Conservation (phyloP, 1,140 invertebrate species). For the Tigriopus japonicus region DNA sequence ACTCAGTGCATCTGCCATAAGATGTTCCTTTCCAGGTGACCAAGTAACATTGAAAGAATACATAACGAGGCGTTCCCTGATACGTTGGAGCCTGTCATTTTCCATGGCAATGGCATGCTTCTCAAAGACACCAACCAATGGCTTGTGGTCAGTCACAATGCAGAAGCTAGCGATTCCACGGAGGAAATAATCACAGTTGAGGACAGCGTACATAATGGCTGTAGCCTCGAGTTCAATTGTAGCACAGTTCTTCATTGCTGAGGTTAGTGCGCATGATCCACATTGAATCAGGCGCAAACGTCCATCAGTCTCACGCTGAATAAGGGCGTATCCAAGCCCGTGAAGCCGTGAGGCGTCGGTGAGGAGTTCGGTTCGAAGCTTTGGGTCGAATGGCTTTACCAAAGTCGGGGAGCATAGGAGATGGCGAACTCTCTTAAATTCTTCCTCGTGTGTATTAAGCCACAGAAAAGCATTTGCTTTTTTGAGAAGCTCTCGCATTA, state of each 20-base stretch:
- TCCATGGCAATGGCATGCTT: background rate
- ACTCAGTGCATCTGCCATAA: background rate
- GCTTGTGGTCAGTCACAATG: background rate
- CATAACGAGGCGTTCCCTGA: background rate
- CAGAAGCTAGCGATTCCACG: background rate
- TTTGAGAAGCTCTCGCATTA: too few species aligned
- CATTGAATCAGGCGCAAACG: too few species aligned
- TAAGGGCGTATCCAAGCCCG: too few species aligned
- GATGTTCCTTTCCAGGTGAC: background rate
- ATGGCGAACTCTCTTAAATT: too few species aligned
- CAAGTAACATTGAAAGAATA: background rate
- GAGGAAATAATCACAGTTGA: background rate
- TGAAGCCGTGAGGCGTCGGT: too few species aligned
- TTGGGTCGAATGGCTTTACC: too few species aligned
- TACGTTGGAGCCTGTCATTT: background rate
- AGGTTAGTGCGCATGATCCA: background rate
- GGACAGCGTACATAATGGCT: background rate
- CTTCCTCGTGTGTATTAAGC: too few species aligned
- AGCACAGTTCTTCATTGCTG: background rate
- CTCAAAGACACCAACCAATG: background rate
- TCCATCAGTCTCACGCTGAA: too few species aligned
- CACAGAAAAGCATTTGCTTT: too few species aligned
- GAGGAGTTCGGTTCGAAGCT: too few species aligned
- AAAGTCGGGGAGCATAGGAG: too few species aligned
- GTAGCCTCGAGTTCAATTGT: background rate